Evolutionary conservation across 2,888 invertebrate genomes (phyloP).

Genomic region (Gymnoscelis rufifasciata): DNA sequence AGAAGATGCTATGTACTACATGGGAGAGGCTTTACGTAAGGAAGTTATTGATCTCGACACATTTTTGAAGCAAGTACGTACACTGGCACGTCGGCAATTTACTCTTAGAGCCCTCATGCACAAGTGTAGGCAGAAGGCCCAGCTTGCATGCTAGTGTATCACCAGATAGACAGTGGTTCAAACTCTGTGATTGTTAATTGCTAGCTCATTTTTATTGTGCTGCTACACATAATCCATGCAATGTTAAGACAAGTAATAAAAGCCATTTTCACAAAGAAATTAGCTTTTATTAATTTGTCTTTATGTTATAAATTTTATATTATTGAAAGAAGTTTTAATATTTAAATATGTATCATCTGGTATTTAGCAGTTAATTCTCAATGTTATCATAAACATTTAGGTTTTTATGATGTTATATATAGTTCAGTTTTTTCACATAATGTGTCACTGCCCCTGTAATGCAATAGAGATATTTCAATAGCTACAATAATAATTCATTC

Average conservation of each 20-base stretch:
- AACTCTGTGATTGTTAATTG: conserved; percentile 23
- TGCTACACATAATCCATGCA: conserved; percentile 9
- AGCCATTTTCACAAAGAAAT: not conserved
- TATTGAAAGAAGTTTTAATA: not conserved
- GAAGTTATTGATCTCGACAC: conserved; percentile 97
- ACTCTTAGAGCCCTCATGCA: conserved; percentile 97
- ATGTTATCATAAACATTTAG: too few relatives aligned
- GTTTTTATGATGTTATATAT: too few relatives aligned
- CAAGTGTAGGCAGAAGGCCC: conserved; percentile 97
- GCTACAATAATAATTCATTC: too few relatives aligned
- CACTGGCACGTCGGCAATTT: conserved; percentile 96
- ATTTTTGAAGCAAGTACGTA: conserved; percentile 97
- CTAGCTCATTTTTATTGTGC: conserved; percentile 17
- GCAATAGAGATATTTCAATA: too few relatives aligned
- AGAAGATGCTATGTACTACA: conserved; percentile 98
- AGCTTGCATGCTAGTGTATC: conserved; percentile 82
- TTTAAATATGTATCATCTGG: too few relatives aligned
- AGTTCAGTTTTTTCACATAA: too few relatives aligned
- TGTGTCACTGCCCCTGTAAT: too few relatives aligned
- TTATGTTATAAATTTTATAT: not conserved
- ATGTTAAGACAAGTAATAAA: not conserved
- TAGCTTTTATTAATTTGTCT: not conserved
- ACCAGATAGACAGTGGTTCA: conserved; percentile 1
- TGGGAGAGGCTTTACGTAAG: conserved; percentile 95
- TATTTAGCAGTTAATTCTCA: too few relatives aligned